Percentiles rank a stretch among this genome's conserved stretches.
Evolutionary conservation across 2,888 invertebrate species (phyloP).

Genomic region (Coleophora flavipennella): DNA sequence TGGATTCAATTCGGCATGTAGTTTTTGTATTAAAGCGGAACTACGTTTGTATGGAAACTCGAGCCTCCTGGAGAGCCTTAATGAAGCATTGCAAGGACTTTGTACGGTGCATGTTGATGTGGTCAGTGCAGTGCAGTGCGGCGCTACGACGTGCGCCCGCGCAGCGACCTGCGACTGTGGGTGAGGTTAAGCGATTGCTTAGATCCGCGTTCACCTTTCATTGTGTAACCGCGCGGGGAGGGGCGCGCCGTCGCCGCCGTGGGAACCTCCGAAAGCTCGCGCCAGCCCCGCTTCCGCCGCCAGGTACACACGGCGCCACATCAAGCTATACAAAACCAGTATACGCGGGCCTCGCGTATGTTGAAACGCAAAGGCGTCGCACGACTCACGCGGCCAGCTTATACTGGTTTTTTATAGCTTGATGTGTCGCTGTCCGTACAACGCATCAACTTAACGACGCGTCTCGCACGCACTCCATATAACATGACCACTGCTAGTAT

Average conservation of each 20-base stretch:
- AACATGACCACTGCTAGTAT: slow-evolving; percentile 3
- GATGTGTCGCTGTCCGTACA: too few species aligned
- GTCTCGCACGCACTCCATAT: slow-evolving; percentile 35
- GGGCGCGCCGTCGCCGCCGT: slow-evolving; percentile 40
- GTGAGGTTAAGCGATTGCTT: slow-evolving; percentile 73
- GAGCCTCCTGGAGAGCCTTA: too few species aligned
- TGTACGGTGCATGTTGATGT: too few species aligned
- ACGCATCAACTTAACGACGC: slow-evolving; percentile 60
- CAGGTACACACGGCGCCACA: too few species aligned
- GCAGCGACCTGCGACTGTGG: slow-evolving; percentile 48
- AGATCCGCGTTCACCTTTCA: slow-evolving; percentile 72
- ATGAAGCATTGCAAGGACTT: background rate
- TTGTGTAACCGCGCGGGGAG: slow-evolving; percentile 51
- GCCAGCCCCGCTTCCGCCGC: slow-evolving; percentile 63
- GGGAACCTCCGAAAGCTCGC: slow-evolving; percentile 71
- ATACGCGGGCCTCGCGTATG: too few species aligned
- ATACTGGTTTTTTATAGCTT: too few species aligned
- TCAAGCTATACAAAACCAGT: too few species aligned
- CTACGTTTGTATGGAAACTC: too few species aligned
- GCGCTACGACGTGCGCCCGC: slow-evolving; percentile 22
- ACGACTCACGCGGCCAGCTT: too few species aligned
- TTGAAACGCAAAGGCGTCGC: too few species aligned
- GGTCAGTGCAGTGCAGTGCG: slow-evolving; percentile 20
- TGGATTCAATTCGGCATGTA: too few species aligned
- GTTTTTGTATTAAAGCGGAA: too few species aligned